Evolutionary conservation across 2,113 vertebrate species (phyloP).

Genomic region (Tachuris rubrigastra): DNA sequence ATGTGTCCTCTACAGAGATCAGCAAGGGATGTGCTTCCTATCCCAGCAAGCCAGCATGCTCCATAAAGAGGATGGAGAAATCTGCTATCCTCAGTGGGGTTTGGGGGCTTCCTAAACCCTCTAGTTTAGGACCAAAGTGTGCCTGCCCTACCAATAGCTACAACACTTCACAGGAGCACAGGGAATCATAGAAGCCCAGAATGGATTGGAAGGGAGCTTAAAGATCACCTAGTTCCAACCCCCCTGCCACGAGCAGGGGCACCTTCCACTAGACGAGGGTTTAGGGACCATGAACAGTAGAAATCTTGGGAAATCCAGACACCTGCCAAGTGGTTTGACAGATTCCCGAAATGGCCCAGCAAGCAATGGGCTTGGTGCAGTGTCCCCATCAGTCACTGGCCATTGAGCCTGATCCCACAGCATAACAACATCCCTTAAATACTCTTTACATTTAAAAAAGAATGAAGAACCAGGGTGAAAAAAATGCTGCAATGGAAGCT

Average conservation of each 20-base stretch:
- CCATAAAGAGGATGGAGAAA: not conserved
- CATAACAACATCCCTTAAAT: not conserved
- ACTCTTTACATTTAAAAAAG: not conserved
- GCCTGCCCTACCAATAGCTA: not conserved
- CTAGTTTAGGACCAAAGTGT: not conserved
- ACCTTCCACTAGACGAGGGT: not conserved
- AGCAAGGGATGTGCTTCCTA: not conserved
- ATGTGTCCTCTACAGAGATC: not conserved
- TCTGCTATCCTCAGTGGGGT: not conserved
- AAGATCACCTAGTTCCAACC: not conserved
- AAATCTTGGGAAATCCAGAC: not conserved
- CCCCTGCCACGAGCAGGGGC: not conserved
- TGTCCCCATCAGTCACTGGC: not conserved
- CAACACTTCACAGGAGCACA: not conserved
- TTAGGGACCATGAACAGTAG: not conserved
- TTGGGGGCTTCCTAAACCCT: not conserved
- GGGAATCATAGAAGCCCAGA: not conserved
- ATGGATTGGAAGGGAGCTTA: not conserved
- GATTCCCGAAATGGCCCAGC: not conserved
- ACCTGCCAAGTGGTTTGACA: not conserved
- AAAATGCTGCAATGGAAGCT: not conserved
- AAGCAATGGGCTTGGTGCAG: not conserved
- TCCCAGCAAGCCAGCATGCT: not conserved
- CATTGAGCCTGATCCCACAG: not conserved
- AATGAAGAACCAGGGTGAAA: not conserved